Evolutionary conservation across 1,140 invertebrate genomes (phyloP).

Genomic region (Drosophila simulans): DNA sequence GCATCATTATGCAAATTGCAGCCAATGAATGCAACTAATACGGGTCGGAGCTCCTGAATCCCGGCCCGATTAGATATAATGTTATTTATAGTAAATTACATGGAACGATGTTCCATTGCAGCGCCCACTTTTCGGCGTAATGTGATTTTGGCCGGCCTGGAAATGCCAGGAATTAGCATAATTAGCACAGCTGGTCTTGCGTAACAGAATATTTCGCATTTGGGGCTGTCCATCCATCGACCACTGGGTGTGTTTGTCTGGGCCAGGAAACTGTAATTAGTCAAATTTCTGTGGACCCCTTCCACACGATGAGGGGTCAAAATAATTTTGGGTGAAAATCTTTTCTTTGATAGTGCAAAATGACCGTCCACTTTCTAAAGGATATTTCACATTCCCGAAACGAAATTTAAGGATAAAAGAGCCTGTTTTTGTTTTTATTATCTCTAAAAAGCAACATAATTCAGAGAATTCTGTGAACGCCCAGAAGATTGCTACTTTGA

Average conservation of each 20-base stretch:
- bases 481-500: conserved; percentile 49
- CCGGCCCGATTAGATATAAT: conserved; percentile 38
- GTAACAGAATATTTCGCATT: conserved; percentile 21
- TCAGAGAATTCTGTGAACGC: conserved; percentile 15
- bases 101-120: conserved; percentile 15
- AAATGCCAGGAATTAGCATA: conserved; percentile 55
- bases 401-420: conserved; percentile 1
- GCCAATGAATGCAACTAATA: conserved; percentile 53
- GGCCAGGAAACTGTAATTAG: conserved; percentile 54
- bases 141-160: conserved; percentile 9
- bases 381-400: conserved; percentile 10
- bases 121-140: conserved; percentile 6
- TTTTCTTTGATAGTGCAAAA: conserved; percentile 24
- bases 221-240: conserved; percentile 10
- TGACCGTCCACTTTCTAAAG: conserved; percentile 21
- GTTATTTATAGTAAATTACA: conserved; percentile 57
- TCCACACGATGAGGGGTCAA: conserved; percentile 4
- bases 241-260: conserved; percentile 24
- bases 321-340: conserved; percentile 19
- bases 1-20: conserved; percentile 60
- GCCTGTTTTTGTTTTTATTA: conserved; percentile 17
- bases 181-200: conserved; percentile 34
- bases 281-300: conserved; percentile 29
- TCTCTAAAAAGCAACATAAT: conserved; percentile 14
- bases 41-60: neutral